These are phyloP conservation scores for Epizoanthus ramosus DNA, from an alignment of 92 coral and sea anemone species.

Conservation along the genomic window DNA sequence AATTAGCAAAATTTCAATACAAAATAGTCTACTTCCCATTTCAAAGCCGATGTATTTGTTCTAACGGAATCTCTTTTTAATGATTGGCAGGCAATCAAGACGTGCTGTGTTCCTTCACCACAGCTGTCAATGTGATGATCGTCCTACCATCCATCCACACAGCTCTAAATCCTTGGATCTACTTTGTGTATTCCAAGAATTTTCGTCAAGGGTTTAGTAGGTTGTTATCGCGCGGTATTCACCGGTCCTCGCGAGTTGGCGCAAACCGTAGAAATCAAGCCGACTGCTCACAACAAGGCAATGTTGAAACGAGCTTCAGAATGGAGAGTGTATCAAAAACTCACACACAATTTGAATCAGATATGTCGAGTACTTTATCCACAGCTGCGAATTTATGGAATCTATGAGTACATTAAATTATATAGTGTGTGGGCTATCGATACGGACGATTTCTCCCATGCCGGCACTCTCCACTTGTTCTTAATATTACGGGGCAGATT, in stretches of 20 bases:
- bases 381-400: background rate
- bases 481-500: too few species aligned
- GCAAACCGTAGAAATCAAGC: background rate
- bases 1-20: too few species aligned
- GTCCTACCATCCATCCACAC: slow-evolving; percentile 20
- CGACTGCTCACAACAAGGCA: background rate
- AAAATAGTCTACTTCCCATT: background rate
- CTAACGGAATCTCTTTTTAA: background rate
- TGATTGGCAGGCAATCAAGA: background rate
- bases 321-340: background rate
- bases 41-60: background rate
- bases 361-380: background rate
- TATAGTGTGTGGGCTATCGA: too few species aligned
- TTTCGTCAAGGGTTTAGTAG: slow-evolving; percentile 23
- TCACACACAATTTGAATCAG: slow-evolving; percentile 18
- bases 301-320: background rate
- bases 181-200: slow-evolving; percentile 25
- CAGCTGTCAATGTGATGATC: slow-evolving; percentile 14
- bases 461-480: too few species aligned
- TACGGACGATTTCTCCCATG: too few species aligned
- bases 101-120: background rate
- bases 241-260: slow-evolving; percentile 14
- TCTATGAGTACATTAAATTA: background rate
- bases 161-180: slow-evolving; percentile 28
- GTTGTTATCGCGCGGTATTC: background rate